Evolutionary conservation across 2,888 invertebrate genomes (phyloP), one percentile per base, ranked within the genome.

Genomic region (Zele albiditarsus): DNA sequence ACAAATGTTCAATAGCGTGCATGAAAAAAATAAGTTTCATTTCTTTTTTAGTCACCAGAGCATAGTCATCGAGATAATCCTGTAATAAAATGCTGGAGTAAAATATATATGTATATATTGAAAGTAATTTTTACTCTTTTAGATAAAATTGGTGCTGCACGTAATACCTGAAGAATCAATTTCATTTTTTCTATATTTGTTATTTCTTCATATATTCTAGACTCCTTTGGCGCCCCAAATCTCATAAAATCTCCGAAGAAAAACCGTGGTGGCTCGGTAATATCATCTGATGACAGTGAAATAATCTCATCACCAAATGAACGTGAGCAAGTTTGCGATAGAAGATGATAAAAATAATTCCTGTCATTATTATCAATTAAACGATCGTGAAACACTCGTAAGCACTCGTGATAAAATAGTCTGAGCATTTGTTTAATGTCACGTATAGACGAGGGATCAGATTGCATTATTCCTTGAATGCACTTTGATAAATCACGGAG

Each of bases 331-430:
- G 93, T 92, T 20, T 91, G 91, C 60, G 91, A 90, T 91, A 97
- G 93, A 20, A 96, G 90, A 62, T 91, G 91, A 84, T 93, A 95
- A 84, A 98, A 95, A 88, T 96, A 94, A 28, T 91, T 92, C 87
- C 96, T 95, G 88, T 98, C 98, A 80, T 95, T 92, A 20, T 92
- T 89, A 85, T 96, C 96, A 74, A 95, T 94, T 27, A 98, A 90
- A 0, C 97, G 94, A 88, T 98, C 98, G 89, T 97, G 97, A 88
- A 97, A 98, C 2, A 97, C 97, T 31, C 98, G 92, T 73, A 96
- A 92, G 75, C 96, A 95, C 90, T 98, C 98, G 87, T 98, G 98
- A 81, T 95, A 96, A 90, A 97, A 98, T 10, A 98, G 90, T 80
- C 97, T 92, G 66, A 94, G 88, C 90, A 96, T 93, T 75, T 92